A percentile compares a stretch with the other conserved stretches of the same genome.
Conservation (phyloP, 2,797 vertebrate species). For the Acrocephalus scirpaceus region DNA sequence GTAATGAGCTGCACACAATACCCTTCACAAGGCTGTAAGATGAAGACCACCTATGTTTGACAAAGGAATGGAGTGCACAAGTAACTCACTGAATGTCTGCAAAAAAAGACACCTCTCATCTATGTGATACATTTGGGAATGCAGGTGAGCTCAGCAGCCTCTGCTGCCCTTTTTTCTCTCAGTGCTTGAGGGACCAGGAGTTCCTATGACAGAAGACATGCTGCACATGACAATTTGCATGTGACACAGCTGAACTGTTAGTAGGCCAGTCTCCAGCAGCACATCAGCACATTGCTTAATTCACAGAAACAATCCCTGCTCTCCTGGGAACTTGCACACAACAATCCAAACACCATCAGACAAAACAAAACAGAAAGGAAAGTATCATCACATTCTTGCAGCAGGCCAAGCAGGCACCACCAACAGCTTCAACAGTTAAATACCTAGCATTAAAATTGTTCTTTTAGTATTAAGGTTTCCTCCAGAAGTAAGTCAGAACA, state of each 20-base stretch:
- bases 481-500: neutral
- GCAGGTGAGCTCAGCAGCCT: neutral
- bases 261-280: neutral
- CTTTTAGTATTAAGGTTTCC: neutral
- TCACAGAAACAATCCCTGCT: neutral
- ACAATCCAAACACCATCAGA: neutral
- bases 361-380: neutral
- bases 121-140: rapidly evolving
- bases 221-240: neutral
- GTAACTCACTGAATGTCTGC: neutral
- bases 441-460: neutral
- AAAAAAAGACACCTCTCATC: neutral
- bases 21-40: neutral
- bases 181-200: neutral
- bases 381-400: neutral
- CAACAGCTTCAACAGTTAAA: neutral
- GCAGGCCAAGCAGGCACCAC: neutral
- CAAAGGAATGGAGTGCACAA: neutral
- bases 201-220: neutral
- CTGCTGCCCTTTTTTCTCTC: neutral
- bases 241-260: neutral
- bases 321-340: neutral
- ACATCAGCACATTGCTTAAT: neutral
- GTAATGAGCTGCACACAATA: neutral
- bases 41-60: neutral